These are phyloP conservation scores for Mirounga angustirostris DNA, from an alignment of 2,113 vertebrate species.

Conservation along the genomic window DNA sequence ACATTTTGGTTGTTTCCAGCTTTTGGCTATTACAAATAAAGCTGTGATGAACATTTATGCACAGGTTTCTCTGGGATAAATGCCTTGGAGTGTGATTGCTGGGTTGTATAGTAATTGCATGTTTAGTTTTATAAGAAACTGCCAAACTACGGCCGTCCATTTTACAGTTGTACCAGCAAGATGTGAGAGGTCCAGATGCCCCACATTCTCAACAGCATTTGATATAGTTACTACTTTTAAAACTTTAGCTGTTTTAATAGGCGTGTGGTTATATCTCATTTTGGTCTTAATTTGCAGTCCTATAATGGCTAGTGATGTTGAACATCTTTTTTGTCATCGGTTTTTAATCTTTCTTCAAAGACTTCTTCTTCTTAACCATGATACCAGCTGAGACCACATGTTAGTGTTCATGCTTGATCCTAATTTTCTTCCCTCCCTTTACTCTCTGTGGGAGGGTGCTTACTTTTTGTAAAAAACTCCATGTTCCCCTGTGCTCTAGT, in stretches of 20 bases:
- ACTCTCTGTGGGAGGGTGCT: neutral
- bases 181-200: neutral
- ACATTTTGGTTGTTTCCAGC: neutral
- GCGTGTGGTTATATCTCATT: neutral
- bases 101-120: neutral
- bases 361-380: neutral
- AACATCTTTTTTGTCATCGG: neutral
- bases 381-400: neutral
- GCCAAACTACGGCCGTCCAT: neutral
- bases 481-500: neutral
- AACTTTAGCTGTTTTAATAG: neutral
- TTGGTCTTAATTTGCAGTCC: slow-evolving; percentile 32
- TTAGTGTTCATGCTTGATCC: neutral
- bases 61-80: neutral
- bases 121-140: slow-evolving; percentile 1
- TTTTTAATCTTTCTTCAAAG: slow-evolving; percentile 17
- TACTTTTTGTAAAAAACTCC: neutral
- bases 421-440: neutral
- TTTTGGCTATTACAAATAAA: neutral
- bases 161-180: neutral
- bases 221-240: neutral
- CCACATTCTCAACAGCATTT: neutral
- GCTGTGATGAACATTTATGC: neutral
- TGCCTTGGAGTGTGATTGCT: neutral
- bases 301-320: neutral